phyloP scores from a whole-genome alignment of 2,888 invertebrate genomes.

The Drosophila niveifrons region DNA sequence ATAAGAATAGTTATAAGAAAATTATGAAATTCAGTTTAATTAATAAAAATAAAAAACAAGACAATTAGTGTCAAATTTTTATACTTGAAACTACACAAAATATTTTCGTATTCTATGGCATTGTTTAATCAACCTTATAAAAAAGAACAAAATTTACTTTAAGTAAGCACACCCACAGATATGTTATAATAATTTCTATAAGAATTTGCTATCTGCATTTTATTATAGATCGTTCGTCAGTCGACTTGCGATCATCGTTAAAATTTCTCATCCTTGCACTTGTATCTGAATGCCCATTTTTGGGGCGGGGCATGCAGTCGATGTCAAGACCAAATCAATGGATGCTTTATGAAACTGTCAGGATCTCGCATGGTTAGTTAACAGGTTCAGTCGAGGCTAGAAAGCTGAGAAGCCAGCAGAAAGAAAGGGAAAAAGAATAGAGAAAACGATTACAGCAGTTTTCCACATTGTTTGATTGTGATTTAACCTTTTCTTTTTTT shows the following conservation, averaged over 20 bases:
- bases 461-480: not conserved
- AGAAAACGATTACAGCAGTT: constrained; percentile 30
- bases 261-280: constrained; percentile 53
- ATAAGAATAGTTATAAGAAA: too few species aligned
- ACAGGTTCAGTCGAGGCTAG: constrained; percentile 29
- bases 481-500: not conserved
- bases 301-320: constrained; percentile 9
- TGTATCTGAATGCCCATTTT: constrained; percentile 47
- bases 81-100: too few species aligned
- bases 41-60: too few species aligned
- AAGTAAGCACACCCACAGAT: too few species aligned
- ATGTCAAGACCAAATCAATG: constrained; percentile 1
- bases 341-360: constrained; percentile 54
- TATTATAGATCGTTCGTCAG: constrained; percentile 15
- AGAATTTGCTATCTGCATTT: not conserved
- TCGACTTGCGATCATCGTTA: constrained; percentile 24
- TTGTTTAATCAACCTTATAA: too few species aligned
- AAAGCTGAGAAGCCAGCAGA: constrained; percentile 12
- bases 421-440: too few species aligned
- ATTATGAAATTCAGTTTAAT: too few species aligned
- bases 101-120: too few species aligned
- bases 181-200: too few species aligned
- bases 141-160: too few species aligned
- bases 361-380: constrained; percentile 4
- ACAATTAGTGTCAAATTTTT: too few species aligned